Percentiles rank a stretch among this genome's conserved stretches.
Evolutionary conservation across 2,888 invertebrate species (phyloP).

Genomic region (Apamea anceps): DNA sequence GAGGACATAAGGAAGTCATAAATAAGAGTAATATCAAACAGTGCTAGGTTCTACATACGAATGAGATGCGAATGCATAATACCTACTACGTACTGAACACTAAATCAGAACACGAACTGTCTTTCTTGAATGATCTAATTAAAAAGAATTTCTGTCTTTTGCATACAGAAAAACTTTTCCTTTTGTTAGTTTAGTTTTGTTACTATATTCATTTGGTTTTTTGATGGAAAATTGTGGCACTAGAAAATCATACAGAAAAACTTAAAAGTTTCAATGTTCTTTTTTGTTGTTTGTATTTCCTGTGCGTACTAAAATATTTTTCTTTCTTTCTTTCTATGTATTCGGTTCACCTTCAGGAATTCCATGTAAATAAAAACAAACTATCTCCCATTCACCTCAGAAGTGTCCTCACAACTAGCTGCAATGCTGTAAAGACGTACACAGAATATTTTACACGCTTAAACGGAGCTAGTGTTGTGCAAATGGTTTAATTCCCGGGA

Average conservation of each 20-base stretch:
- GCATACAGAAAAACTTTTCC: background rate
- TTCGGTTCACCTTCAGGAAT: background rate
- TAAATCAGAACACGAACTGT: background rate
- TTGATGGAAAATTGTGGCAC: too few relatives aligned
- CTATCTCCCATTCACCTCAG: background rate
- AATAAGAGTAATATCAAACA: too few relatives aligned
- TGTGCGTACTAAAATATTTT: too few relatives aligned
- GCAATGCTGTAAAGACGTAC: slow-evolving; percentile 3
- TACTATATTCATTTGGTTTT: background rate
- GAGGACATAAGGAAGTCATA: too few relatives aligned
- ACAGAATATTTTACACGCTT: slow-evolving; percentile 41
- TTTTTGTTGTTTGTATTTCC: too few relatives aligned
- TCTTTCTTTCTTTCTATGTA: too few relatives aligned
- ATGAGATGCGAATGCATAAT: background rate
- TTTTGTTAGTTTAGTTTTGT: background rate
- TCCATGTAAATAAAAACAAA: background rate
- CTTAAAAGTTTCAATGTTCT: too few relatives aligned
- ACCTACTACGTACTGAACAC: too few relatives aligned
- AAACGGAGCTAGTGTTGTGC: slow-evolving; percentile 50
- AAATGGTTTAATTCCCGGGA: slow-evolving; percentile 35
- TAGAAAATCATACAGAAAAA: background rate
- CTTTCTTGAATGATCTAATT: background rate
- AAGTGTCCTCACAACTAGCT: slow-evolving; percentile 8
- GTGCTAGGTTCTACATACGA: background rate
- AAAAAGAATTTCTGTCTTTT: background rate